Percentiles rank a stretch among this genome's conserved stretches.
These are phyloP conservation scores for Acropora tenuis DNA, from an alignment of 64 coral and sea anemone genomes.

Conservation along the genomic window DNA sequence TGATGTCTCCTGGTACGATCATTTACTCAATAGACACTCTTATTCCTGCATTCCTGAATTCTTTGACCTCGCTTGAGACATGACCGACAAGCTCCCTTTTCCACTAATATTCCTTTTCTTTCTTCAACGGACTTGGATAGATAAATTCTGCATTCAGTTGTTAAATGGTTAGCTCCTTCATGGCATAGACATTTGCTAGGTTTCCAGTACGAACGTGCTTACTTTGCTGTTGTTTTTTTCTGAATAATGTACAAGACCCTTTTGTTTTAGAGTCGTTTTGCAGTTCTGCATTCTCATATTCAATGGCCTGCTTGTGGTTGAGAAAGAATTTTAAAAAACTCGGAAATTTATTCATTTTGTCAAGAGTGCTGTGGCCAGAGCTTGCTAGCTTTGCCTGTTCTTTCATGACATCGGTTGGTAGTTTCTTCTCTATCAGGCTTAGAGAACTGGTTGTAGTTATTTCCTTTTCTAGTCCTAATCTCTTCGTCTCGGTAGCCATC, in stretches of 20 bases:
- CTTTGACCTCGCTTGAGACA: too few relatives aligned
- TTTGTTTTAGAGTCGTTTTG: background rate
- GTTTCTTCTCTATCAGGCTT: conserved; percentile 29
- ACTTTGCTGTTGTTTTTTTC: background rate
- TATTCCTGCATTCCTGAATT: too few relatives aligned
- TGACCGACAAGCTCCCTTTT: too few relatives aligned
- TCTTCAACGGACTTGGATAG: background rate
- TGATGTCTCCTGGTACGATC: too few relatives aligned
- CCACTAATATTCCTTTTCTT: too few relatives aligned
- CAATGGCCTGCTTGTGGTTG: conserved; percentile 31
- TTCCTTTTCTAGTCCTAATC: conserved; percentile 52
- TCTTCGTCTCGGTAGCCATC: conserved; percentile 21
- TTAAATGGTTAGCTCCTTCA: too few relatives aligned
- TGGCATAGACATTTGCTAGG: too few relatives aligned
- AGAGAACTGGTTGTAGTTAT: conserved; percentile 49
- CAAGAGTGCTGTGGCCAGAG: conserved; percentile 4
- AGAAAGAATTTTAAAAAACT: conserved; percentile 43
- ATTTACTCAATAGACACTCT: too few relatives aligned
- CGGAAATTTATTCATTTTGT: conserved; percentile 47
- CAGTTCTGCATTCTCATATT: conserved; percentile 48
- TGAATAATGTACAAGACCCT: background rate
- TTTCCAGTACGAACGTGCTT: background rate
- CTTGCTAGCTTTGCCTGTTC: conserved; percentile 23
- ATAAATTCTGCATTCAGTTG: background rate
- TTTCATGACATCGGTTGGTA: conserved; percentile 14